phyloP scores from a whole-genome alignment of 2,113 vertebrate species.

The Corythornis cristatus region DNA sequence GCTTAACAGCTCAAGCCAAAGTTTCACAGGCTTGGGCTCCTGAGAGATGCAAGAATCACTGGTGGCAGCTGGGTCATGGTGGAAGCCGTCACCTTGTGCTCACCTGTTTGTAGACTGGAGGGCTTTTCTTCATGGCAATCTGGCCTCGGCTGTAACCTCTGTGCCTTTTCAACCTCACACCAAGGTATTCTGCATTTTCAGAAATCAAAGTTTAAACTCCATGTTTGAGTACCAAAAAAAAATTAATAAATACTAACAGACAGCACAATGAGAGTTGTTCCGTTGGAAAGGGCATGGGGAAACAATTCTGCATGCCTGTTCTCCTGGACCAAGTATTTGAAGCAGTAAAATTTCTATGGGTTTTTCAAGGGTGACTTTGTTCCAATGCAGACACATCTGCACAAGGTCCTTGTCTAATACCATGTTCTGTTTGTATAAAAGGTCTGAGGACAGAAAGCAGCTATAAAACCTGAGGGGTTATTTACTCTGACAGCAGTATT shows the following conservation, averaged over 20 bases:
- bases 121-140: background rate
- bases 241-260: background rate
- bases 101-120: rapidly evolving
- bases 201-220: background rate
- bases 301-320: background rate
- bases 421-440: background rate
- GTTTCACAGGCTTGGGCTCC: rapidly evolving
- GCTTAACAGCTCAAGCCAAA: background rate
- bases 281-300: background rate
- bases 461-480: background rate
- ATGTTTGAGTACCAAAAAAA: background rate
- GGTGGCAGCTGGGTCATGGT: rapidly evolving
- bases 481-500: background rate
- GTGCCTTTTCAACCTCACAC: background rate
- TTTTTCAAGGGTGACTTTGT: background rate
- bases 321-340: background rate
- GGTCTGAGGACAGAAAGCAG: background rate
- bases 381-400: background rate
- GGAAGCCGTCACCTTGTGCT: background rate
- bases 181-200: background rate
- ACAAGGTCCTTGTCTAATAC: background rate
- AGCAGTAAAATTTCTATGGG: background rate
- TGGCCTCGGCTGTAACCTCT: background rate
- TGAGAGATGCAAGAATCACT: rapidly evolving
- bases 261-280: background rate